Percentiles rank a stretch among this genome's conserved stretches.
These are phyloP conservation scores for Porphyrio hochstetteri DNA, from an alignment of 2,113 vertebrate species.

Conservation along the genomic window DNA sequence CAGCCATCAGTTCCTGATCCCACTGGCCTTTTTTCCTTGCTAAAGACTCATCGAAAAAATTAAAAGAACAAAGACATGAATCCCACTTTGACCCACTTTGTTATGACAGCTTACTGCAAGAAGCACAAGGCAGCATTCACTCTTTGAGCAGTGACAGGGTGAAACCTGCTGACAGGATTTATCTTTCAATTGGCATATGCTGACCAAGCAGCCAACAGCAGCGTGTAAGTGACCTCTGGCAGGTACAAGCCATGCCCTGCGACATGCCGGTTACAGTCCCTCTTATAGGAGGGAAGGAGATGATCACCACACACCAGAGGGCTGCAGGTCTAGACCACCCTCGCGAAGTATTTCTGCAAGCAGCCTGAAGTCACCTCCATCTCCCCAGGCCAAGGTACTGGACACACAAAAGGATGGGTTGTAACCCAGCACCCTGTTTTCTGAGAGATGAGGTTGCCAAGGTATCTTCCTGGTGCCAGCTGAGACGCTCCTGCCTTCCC, in stretches of 20 bases:
- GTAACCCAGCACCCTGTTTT: accelerated
- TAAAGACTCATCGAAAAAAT: background rate
- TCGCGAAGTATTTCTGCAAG: background rate
- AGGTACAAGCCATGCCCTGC: background rate
- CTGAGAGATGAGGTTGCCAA: accelerated
- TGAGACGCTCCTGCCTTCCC: accelerated
- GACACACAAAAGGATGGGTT: accelerated
- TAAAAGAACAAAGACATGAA: background rate
- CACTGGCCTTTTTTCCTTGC: background rate
- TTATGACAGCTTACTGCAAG: background rate
- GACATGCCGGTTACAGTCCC: background rate
- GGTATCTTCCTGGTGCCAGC: no score
- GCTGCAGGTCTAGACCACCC: background rate
- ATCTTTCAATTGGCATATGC: background rate
- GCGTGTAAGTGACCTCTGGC: background rate
- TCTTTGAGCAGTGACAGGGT: background rate
- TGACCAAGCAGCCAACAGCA: accelerated
- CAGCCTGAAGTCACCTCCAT: background rate
- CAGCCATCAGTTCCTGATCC: accelerated
- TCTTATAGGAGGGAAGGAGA: background rate
- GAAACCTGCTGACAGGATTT: background rate
- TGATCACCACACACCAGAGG: accelerated
- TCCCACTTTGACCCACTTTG: background rate
- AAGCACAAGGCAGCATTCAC: accelerated
- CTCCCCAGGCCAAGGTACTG: accelerated